phyloP scores from a whole-genome alignment of 2,888 invertebrate species.

The Brachyopa scutellaris region DNA sequence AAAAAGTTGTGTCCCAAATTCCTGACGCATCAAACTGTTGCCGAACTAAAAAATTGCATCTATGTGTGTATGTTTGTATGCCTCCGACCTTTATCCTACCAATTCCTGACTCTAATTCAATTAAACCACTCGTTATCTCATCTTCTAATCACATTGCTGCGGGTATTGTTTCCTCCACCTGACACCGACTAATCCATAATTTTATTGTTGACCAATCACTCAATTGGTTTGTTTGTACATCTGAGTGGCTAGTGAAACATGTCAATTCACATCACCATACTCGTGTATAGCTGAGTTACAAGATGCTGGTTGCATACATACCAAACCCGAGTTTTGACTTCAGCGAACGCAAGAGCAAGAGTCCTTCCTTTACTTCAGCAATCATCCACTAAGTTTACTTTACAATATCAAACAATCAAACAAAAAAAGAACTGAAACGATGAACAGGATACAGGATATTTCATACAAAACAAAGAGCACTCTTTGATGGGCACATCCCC shows the following conservation, averaged over 20 bases:
- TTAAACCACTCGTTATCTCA: no score
- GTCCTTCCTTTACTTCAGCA: constrained; percentile 6
- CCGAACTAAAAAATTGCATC: no score
- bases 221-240: constrained; percentile 59
- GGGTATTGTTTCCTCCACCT: neutral
- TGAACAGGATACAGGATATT: constrained; percentile 51
- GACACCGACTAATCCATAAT: constrained; percentile 33
- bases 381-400: constrained; percentile 47
- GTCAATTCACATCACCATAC: constrained; percentile 53
- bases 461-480: constrained; percentile 45
- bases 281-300: neutral
- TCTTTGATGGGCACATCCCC: constrained; percentile 63
- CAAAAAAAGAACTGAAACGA: constrained; percentile 31
- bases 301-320: constrained; percentile 15
- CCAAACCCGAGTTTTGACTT: constrained; percentile 32
- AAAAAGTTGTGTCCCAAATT: no score
- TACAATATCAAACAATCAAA: constrained; percentile 64
- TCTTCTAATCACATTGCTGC: neutral
- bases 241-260: constrained; percentile 50
- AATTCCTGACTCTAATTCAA: no score
- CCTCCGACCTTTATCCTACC: no score
- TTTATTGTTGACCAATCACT: constrained; percentile 64
- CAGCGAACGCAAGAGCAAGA: neutral
- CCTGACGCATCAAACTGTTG: no score
- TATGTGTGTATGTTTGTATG: no score